A percentile compares a stretch with the other conserved stretches of the same genome.
These are phyloP conservation scores for Aurelia sp. DNA, from an alignment of 30 jellyfish, hydroid and myxozoan genomes.

Conservation along the genomic window DNA sequence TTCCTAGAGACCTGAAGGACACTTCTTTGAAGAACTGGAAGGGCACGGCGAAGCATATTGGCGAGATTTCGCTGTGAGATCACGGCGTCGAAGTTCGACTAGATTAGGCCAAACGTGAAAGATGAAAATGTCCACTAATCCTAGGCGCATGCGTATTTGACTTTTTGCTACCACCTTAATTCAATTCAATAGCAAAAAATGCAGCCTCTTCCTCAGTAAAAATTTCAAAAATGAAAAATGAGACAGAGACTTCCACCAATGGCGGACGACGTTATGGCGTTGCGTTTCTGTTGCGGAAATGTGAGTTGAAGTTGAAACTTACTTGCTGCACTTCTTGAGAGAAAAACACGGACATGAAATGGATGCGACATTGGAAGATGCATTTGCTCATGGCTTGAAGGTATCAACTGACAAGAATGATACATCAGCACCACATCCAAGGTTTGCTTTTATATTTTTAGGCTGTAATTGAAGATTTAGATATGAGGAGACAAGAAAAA, in stretches of 20 bases:
- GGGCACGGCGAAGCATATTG: slow-evolving; percentile 51
- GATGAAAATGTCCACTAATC: neutral
- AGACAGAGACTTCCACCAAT: no score
- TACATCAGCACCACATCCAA: slow-evolving; percentile 62
- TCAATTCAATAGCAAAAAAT: no score
- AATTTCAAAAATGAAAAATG: no score
- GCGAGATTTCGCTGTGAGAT: neutral
- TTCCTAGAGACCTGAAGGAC: slow-evolving; percentile 16
- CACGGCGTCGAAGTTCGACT: neutral
- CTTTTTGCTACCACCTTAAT: no score
- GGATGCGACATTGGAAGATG: slow-evolving; percentile 32
- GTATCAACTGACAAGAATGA: slow-evolving; percentile 50
- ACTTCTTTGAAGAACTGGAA: slow-evolving; percentile 52
- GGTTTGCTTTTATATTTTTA: slow-evolving; percentile 33
- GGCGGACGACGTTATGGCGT: no score
- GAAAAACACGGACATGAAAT: neutral
- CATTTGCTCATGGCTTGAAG: slow-evolving; percentile 39
- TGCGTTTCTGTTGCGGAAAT: no score
- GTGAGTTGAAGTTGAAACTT: no score
- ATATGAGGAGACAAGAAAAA: no score
- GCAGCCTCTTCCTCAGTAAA: no score
- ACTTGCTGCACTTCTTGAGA: no score
- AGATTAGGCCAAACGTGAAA: slow-evolving; percentile 7
- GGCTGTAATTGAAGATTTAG: no score
- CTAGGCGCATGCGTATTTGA: slow-evolving; percentile 1